Conservation (phyloP, 2,888 invertebrate genomes). For the Phorcus lineatus region DNA sequence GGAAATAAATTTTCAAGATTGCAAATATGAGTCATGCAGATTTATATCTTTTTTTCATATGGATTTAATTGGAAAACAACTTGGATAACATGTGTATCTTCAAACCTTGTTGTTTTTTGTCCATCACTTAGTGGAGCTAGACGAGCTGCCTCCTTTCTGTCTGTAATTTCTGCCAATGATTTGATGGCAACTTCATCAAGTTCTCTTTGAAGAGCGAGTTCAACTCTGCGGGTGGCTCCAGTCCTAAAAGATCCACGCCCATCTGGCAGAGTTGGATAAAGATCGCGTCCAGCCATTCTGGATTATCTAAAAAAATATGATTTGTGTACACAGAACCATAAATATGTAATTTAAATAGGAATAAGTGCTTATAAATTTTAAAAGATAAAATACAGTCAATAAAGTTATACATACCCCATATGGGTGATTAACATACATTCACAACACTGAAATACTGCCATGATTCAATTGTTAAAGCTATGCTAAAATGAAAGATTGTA, state of each 20-base stretch:
- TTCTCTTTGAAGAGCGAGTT: conserved; percentile 60
- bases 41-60: too few species aligned
- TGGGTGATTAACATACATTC: too few species aligned
- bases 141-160: conserved; percentile 51
- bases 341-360: too few species aligned
- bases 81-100: neutral
- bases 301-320: neutral
- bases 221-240: conserved; percentile 61
- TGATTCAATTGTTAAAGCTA: too few species aligned
- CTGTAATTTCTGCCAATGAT: conserved; percentile 58
- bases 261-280: conserved; percentile 43
- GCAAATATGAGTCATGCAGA: too few species aligned
- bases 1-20: neutral
- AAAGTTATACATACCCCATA: neutral
- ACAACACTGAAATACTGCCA: too few species aligned
- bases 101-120: conserved; percentile 56
- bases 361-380: neutral
- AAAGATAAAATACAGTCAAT: neutral
- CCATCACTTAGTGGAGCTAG: conserved; percentile 53
- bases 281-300: conserved; percentile 51
- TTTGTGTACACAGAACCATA: too few species aligned
- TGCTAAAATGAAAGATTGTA: too few species aligned
- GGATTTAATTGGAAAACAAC: too few species aligned
- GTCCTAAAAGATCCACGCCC: conserved; percentile 54
- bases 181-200: conserved; percentile 63